Evolutionary conservation across 2,888 invertebrate genomes (phyloP).

Genomic region (Lobophora halterata): DNA sequence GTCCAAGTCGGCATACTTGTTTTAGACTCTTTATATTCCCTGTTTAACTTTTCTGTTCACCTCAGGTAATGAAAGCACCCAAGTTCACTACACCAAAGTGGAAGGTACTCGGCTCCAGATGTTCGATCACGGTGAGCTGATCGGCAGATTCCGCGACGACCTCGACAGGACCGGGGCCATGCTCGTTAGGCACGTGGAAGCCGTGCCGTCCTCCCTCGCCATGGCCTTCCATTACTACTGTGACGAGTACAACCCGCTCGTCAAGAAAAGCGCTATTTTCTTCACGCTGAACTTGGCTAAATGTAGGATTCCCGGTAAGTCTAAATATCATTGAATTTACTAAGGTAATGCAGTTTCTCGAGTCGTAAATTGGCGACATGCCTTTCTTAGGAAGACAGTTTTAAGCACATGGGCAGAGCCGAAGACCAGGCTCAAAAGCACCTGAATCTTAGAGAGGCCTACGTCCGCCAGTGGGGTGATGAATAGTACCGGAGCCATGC

Average conservation of each 20-base stretch:
- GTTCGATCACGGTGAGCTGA: constrained; percentile 55
- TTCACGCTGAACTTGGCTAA: constrained; percentile 64
- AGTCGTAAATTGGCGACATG: too few species aligned
- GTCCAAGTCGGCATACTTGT: too few species aligned
- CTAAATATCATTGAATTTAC: not conserved
- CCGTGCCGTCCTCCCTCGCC: constrained; percentile 60
- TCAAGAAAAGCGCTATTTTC: constrained; percentile 67
- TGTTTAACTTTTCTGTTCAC: constrained; percentile 1
- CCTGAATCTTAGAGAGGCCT: too few species aligned
- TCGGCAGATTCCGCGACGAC: constrained; percentile 50
- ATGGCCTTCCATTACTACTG: constrained; percentile 78
- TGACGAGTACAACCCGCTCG: constrained; percentile 71
- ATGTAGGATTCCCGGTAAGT: constrained; percentile 34
- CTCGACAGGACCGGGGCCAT: constrained; percentile 59
- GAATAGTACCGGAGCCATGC: too few species aligned
- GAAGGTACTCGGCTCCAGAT: constrained; percentile 50
- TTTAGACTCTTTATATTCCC: too few species aligned
- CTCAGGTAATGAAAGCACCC: constrained; percentile 54
- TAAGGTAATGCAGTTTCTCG: constrained; percentile 1
- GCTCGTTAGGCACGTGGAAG: constrained; percentile 61
- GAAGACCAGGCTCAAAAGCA: too few species aligned
- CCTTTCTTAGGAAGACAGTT: too few species aligned
- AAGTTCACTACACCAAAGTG: constrained; percentile 48
- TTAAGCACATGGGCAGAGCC: too few species aligned
- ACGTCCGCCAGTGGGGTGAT: too few species aligned